phyloP scores from a whole-genome alignment of 2,113 vertebrate species.

The Lota lota region DNA sequence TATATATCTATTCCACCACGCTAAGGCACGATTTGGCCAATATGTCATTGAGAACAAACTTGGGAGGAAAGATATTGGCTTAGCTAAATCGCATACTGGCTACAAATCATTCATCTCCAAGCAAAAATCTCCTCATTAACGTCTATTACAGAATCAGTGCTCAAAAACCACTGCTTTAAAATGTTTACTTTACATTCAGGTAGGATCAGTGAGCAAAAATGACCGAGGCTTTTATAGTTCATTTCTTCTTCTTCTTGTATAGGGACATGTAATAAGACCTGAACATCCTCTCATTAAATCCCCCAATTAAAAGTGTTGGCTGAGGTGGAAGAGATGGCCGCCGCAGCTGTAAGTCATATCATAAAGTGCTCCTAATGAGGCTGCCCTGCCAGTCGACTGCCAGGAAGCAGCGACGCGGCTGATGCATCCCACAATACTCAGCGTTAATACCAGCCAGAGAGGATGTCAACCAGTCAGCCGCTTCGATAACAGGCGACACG shows the following conservation, averaged over 20 bases:
- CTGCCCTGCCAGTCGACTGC: conserved; percentile 14
- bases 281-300: conserved; percentile 46
- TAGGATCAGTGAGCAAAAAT: conserved; percentile 13
- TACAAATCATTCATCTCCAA: no score
- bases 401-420: not conserved
- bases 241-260: conserved; percentile 31
- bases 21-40: no score
- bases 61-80: no score
- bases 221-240: conserved; percentile 21
- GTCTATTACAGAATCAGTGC: no score
- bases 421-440: conserved; percentile 2
- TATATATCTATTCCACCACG: no score
- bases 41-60: no score
- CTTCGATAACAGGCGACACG: not conserved
- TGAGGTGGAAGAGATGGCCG: conserved; percentile 31
- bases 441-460: not conserved
- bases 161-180: no score
- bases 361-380: conserved; percentile 51
- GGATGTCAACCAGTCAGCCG: not conserved
- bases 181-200: not conserved
- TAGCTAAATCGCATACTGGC: no score
- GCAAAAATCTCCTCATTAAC: no score
- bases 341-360: conserved; percentile 45
- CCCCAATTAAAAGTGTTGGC: conserved; percentile 27
- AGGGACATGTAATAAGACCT: conserved; percentile 43